phyloP scores from a whole-genome alignment of 1,140 invertebrate species.

The Wiebesia pumilae region DNA sequence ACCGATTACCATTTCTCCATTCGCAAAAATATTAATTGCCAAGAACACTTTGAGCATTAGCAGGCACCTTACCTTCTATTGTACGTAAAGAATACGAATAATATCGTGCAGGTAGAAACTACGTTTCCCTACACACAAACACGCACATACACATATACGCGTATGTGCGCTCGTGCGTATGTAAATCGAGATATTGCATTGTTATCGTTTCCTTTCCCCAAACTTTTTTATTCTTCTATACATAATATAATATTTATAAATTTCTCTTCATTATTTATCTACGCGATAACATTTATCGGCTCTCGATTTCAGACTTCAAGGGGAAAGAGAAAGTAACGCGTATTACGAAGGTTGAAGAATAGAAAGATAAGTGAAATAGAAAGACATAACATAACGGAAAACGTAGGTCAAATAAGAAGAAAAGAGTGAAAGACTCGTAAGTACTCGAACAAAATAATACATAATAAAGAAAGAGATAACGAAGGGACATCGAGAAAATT shows the following conservation, averaged over 20 bases:
- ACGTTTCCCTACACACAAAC: slow-evolving; percentile 62
- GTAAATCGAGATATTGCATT: slow-evolving; percentile 54
- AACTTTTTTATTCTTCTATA: slow-evolving; percentile 36
- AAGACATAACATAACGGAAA: neutral
- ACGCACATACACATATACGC: slow-evolving; percentile 51
- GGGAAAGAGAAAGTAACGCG: neutral
- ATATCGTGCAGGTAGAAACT: slow-evolving; percentile 67
- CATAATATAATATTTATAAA: slow-evolving; percentile 51
- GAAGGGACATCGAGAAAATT: slow-evolving; percentile 15
- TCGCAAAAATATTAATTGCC: slow-evolving; percentile 53
- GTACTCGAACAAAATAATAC: slow-evolving; percentile 45
- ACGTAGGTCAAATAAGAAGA: neutral
- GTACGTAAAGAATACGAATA: slow-evolving; percentile 60
- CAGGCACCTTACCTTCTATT: slow-evolving; percentile 69
- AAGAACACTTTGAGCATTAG: slow-evolving; percentile 71
- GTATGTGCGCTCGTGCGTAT: neutral
- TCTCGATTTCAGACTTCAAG: slow-evolving; percentile 49
- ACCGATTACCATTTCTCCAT: neutral
- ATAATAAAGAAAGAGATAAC: slow-evolving; percentile 15
- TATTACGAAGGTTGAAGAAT: slow-evolving; percentile 7
- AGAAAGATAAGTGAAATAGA: neutral
- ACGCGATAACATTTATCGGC: slow-evolving; percentile 51
- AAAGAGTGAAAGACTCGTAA: slow-evolving; percentile 30
- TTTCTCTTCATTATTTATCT: slow-evolving; percentile 52
- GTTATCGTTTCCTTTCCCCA: slow-evolving; percentile 20